Base-by-base conservation (phyloP, 1,140 invertebrate genomes). In the Drosophila repleta region DNA sequence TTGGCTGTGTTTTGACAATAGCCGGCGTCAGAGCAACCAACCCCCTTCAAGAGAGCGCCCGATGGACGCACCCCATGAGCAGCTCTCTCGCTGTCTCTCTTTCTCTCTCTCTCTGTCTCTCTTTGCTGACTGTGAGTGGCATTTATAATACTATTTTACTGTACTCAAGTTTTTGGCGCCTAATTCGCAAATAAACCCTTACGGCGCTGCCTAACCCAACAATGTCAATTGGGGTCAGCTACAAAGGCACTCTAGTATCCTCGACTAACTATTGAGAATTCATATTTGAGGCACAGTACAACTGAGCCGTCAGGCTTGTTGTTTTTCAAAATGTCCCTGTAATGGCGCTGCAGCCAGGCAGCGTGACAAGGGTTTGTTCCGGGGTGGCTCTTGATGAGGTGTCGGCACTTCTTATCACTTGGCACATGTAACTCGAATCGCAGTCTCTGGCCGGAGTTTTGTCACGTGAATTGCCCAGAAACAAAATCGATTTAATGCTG, bases 401-500 rank as follows among this genome's bases (percentile, higher is more conserved):
- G 68, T 66, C 53, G 53, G 26, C 62, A 24, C 41, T 52, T 71
- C 61, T 71, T 71, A 71, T 58, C 62, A 43, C 26, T 74, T 46
- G 15, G 69, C 65, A 61, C 66, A 63, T 67, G 81, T 75, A 82
- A 75, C 56, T 81, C 63, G 70, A 87, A 73, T 72, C 78, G 17
- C 64, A 43, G 32, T 56, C 52, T 64, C 61, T 70, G 67, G 21
- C 64, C 17, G 10, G 29, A 35, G 18, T 76, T 24, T 63, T 62
- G 32, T 61, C 57, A 75, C 60, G 66, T 63, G 68, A 81, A 67
- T 77, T 53, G 74, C 26, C 74, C 66, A 68, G 48, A 55, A 84
- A 79, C 60, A 73, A 87, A 85, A 85, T 85, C 81, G 81, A 85
- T 85, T 85, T 74, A 58, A 51, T 55, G 62, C 62, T 64, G 49